A percentile compares a stretch with the other conserved stretches of the same genome.
phyloP scores from a whole-genome alignment of 1,140 invertebrate genomes.

The Augochlora pura region DNA sequence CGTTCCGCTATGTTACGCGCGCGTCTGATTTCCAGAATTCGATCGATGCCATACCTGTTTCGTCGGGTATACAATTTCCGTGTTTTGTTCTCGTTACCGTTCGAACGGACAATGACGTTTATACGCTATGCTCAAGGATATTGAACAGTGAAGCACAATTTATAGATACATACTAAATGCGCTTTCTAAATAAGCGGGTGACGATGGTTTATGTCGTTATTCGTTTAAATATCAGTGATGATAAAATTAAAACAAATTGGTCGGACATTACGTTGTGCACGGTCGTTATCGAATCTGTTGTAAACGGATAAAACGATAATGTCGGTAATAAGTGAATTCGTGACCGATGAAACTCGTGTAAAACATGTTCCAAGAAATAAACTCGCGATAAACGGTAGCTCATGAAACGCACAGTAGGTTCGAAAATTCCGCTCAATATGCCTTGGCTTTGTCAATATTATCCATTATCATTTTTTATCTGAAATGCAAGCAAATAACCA shows the following conservation, averaged over 20 bases:
- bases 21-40: background rate
- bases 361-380: too few relatives aligned
- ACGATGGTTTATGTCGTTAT: background rate
- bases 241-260: too few relatives aligned
- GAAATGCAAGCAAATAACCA: background rate
- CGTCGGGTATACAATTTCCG: background rate
- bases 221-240: background rate
- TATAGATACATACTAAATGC: background rate
- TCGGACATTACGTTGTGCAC: too few relatives aligned
- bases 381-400: too few relatives aligned
- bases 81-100: background rate
- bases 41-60: background rate
- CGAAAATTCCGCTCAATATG: background rate
- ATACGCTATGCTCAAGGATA: background rate
- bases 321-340: too few relatives aligned
- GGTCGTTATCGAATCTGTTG: too few relatives aligned
- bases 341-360: too few relatives aligned
- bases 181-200: background rate
- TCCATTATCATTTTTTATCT: background rate
- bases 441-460: background rate
- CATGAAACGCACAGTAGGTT: too few relatives aligned
- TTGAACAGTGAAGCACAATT: background rate
- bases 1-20: background rate
- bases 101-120: slow-evolving; percentile 28
- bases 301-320: too few relatives aligned